Conservation (phyloP, 2,888 invertebrate genomes). For the Ferrisia virgata region DNA sequence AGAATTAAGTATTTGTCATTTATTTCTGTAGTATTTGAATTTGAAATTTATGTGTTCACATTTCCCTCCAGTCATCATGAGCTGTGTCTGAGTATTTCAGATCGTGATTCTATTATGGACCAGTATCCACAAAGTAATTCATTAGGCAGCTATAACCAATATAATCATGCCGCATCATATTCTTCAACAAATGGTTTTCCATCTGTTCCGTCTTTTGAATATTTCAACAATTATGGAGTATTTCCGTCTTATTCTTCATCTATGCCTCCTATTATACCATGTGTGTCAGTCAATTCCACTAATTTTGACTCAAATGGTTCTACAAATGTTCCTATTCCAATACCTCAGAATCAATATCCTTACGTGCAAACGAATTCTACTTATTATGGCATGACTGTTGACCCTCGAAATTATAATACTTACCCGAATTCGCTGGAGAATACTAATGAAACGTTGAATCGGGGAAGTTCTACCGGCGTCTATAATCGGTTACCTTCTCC, state of each 20-base stretch:
- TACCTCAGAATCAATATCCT: neutral
- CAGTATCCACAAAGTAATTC: too few relatives aligned
- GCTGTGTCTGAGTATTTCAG: too few relatives aligned
- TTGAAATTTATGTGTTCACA: too few relatives aligned
- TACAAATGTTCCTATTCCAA: neutral
- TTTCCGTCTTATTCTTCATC: neutral
- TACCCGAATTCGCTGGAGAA: neutral
- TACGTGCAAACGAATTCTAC: neutral
- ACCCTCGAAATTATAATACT: neutral
- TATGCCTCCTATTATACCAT: neutral
- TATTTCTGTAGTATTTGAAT: too few relatives aligned
- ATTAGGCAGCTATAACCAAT: too few relatives aligned
- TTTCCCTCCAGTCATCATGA: too few relatives aligned
- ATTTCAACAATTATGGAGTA: too few relatives aligned
- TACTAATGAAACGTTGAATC: neutral
- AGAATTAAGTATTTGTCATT: too few relatives aligned
- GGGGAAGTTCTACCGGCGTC: too few relatives aligned
- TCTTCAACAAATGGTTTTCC: neutral
- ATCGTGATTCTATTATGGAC: too few relatives aligned
- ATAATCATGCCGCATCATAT: neutral
- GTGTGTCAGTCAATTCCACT: neutral
- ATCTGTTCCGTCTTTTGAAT: too few relatives aligned
- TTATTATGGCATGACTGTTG: neutral
- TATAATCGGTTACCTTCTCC: conserved; percentile 24
- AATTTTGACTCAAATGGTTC: neutral